Conservation (phyloP, 2,113 vertebrate genomes). For the Pygoscelis antarcticus region DNA sequence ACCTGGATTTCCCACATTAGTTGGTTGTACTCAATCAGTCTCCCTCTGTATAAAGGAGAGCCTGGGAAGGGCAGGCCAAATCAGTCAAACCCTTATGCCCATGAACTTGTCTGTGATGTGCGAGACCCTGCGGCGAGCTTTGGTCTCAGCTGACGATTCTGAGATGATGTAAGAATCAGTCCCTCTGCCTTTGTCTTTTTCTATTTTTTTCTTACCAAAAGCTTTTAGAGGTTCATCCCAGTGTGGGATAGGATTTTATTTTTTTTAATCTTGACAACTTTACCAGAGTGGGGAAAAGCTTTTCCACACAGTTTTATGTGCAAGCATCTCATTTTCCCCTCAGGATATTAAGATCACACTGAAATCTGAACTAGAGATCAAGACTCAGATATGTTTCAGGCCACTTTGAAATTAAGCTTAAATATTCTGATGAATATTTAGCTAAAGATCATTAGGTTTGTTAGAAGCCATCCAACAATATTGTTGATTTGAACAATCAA, state of each 20-base stretch:
- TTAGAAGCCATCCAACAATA: not conserved
- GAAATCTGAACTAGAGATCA: not conserved
- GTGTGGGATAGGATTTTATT: not conserved
- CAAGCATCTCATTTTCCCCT: not conserved
- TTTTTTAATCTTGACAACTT: not conserved
- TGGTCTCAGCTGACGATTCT: not conserved
- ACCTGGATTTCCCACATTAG: not conserved
- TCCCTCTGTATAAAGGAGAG: not conserved
- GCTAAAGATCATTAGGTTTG: not conserved
- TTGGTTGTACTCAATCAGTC: not conserved
- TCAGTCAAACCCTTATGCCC: not conserved
- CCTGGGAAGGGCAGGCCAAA: not conserved
- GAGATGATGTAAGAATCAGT: not conserved
- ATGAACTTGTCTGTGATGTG: not conserved
- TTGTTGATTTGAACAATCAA: not conserved
- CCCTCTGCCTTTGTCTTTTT: not conserved
- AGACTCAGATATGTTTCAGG: not conserved
- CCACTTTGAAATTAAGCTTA: conserved; percentile 4
- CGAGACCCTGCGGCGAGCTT: not conserved
- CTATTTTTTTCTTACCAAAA: not conserved
- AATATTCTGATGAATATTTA: conserved; percentile 9
- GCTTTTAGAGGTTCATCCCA: not conserved
- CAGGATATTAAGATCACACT: not conserved
- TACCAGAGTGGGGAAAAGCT: not conserved
- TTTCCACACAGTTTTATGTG: not conserved